These are phyloP conservation scores for Ariopsis seemanni DNA, from an alignment of 2,113 vertebrate species.

Conservation along the genomic window DNA sequence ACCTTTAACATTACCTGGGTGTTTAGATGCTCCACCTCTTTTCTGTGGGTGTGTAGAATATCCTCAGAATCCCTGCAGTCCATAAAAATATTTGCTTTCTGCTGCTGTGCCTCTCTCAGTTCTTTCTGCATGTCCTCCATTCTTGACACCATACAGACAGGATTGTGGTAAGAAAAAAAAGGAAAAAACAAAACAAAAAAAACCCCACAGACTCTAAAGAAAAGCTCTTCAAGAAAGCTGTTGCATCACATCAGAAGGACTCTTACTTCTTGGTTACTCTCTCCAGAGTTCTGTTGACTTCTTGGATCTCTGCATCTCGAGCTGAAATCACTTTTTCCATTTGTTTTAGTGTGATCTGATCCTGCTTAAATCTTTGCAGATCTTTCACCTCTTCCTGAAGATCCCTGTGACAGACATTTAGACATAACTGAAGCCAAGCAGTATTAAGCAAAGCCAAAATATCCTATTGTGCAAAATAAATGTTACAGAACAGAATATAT, in stretches of 20 bases:
- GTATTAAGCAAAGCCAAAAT: neutral
- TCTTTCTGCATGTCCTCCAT: constrained; percentile 77
- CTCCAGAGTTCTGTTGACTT: constrained; percentile 72
- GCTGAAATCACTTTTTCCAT: constrained; percentile 69
- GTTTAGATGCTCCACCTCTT: constrained; percentile 71
- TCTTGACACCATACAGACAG: constrained; percentile 57
- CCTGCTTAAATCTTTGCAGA: constrained; percentile 68
- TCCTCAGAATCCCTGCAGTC: constrained; percentile 73
- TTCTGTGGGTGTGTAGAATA: constrained; percentile 69
- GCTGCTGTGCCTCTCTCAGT: constrained; percentile 64
- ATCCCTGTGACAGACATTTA: constrained; percentile 59
- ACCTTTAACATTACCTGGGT: constrained; percentile 64
- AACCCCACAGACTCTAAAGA: neutral
- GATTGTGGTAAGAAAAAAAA: neutral
- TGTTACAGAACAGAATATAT: neutral
- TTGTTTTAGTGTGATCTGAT: constrained; percentile 74
- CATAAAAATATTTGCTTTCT: constrained; percentile 68
- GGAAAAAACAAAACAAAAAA: neutral
- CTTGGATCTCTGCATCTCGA: constrained; percentile 75
- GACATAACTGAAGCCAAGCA: neutral
- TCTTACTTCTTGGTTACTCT: constrained; percentile 71
- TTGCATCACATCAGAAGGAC: neutral
- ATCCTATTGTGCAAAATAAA: neutral
- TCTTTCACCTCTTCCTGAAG: constrained; percentile 70
- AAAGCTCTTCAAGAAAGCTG: neutral